Evolutionary conservation across 2,113 vertebrate genomes (phyloP), one percentile per base, ranked within the genome.

Genomic region (Ammodytes marinus): DNA sequence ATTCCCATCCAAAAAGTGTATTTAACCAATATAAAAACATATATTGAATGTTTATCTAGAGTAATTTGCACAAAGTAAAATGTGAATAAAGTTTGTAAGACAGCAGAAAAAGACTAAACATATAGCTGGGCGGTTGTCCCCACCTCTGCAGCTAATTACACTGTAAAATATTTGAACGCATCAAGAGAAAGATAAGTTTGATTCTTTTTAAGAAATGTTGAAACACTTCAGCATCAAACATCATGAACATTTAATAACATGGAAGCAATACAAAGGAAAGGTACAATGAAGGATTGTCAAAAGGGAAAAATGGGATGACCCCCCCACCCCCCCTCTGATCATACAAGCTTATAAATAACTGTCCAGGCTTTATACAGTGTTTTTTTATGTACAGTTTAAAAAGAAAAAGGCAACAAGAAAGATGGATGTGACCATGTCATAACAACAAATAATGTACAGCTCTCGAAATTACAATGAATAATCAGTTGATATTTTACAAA

Each of bases 161-260:
- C 4, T 37, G 9, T 19, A 8, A 79, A 80, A 77, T 17, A 39
- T 49, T 14, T 69, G 6, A 19, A 54, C 45, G 46, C 27, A 67
- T 61, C 8, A 46, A 49, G 9, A 39, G 6, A 27, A 14, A 50
- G 17, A 58, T 11, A 4, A 27, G 0, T 69, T 37, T 35, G 12
- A 9, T 14, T 37, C 2, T 47, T n/a, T 47, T 14, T 6, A 4
- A 17, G 42, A 58, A 35, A 47, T 39, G 39, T 7, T 8, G 19
- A 14, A 11, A 14, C 10, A 35, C 55, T 15, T 46, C 13, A 45
- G 14, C 7, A 5, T 27, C 45, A 55, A 13, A 73, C 3, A 42
- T 54, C 15, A 45, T 59, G 19, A 83, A 75, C 27, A 50, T 80
- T 77, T 84, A 67, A 57, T 76, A 55, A 80, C 37, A 8, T 45